Base-by-base conservation (phyloP, 2,797 vertebrate species). In the Cossypha niveicapilla region DNA sequence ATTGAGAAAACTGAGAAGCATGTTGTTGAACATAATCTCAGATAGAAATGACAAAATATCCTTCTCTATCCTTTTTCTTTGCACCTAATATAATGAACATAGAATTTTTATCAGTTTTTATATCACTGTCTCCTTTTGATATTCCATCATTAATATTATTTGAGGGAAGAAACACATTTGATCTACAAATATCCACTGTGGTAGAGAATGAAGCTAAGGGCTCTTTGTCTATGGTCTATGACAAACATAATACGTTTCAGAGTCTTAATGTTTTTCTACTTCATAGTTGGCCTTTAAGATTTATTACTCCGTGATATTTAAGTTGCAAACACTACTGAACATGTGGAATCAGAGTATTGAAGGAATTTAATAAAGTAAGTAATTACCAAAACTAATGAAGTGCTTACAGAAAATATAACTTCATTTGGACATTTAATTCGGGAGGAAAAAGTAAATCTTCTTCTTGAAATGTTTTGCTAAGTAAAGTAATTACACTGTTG, bases 371-470 rank as follows among this genome's bases (percentile, higher is more conserved):
- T 70, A 90, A 80, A 63, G n/a, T 61, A 91, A 92, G 94, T 68
- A 89, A 93, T 92, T 88, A 75, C 53, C 24, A 73, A 85, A 92
- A 94, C 70, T 87, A 94, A 86, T 90, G 50, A 91, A 89, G 57
- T 79, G 30, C 18, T 80, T 78, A 90, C 13, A 65, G 21, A 60
- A 75, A 92, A 66, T 51, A 62, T 57, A 75, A 76, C 50, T 86
- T 94, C 17, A 58, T 82, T 91, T 65, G 58, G 30, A 83, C 44
- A 79, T 83, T 48, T 91, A 90, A 80, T 93, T 93, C 32, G 32
- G 53, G 22, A 70, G 14, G 30, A 95, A 90, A 95, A 78, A 70
- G 28, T 91, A 88, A 93, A 86, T 74, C 47, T 72, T 85, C 37
- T 44, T 73, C 58, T 88, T 72, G 28, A 79, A 82, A 76, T 91